phyloP scores from a whole-genome alignment of 2,797 vertebrate genomes.

The Cyprinodon diabolis region DNA sequence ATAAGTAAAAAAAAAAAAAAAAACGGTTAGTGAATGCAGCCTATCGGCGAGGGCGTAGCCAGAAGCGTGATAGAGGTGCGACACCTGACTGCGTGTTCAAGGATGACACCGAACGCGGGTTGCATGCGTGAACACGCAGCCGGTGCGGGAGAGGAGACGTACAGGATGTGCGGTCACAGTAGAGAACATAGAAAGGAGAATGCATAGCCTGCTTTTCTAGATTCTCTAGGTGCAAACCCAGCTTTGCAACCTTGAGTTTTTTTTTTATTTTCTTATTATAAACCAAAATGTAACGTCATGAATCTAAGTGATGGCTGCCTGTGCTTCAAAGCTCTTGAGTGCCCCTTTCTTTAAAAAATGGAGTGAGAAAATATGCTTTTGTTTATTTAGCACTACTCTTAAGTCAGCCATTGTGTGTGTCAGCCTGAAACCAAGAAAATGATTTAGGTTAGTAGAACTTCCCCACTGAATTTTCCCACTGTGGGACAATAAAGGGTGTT shows the following conservation, averaged over 20 bases:
- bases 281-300: neutral
- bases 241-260: neutral
- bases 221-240: neutral
- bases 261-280: neutral
- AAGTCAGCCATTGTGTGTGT: no score
- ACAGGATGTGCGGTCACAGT: slow-evolving; percentile 19
- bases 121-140: slow-evolving; percentile 63
- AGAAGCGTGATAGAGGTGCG: slow-evolving; percentile 76
- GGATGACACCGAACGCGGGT: slow-evolving; percentile 74
- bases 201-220: neutral
- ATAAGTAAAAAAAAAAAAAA: neutral
- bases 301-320: neutral
- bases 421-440: neutral
- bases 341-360: no score
- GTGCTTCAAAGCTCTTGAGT: neutral
- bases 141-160: slow-evolving; percentile 47
- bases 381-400: neutral
- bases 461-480: no score
- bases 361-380: neutral
- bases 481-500: no score
- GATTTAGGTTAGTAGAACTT: neutral
- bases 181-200: neutral
- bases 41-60: slow-evolving; percentile 60
- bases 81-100: slow-evolving; percentile 83
- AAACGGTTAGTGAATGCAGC: slow-evolving; percentile 4